Conservation (phyloP, 2,888 invertebrate genomes). For the Ommatoiulus sabulosus region DNA sequence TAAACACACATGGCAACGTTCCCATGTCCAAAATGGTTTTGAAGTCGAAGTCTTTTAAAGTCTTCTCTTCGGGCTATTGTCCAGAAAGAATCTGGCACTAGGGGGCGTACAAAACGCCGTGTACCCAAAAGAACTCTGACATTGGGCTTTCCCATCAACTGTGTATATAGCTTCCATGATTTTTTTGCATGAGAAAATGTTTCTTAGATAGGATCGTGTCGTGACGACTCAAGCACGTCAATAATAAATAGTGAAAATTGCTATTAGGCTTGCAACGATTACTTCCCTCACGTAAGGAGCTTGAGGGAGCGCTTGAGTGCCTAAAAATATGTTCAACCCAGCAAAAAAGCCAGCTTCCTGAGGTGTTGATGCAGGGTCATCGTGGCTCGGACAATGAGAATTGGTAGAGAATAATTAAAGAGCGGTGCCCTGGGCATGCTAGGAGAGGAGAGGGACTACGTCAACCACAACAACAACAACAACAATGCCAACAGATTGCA, state of each 20-base stretch:
- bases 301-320: constrained; percentile 42
- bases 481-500: constrained; percentile 47
- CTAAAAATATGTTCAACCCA: neutral
- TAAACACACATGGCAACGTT: constrained; percentile 29
- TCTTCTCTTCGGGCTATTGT: neutral
- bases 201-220: constrained; percentile 47
- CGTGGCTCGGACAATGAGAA: constrained; percentile 29
- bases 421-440: constrained; percentile 30
- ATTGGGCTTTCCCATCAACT: neutral
- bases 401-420: constrained; percentile 42
- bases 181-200: constrained; percentile 33
- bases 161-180: neutral
- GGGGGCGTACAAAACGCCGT: constrained; percentile 9
- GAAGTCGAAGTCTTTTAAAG: neutral
- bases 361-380: constrained; percentile 29
- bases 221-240: constrained; percentile 49
- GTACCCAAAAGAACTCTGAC: constrained; percentile 9
- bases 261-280: constrained; percentile 37
- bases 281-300: constrained; percentile 44
- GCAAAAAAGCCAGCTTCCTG: constrained; percentile 35
- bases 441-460: neutral
- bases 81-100: neutral
- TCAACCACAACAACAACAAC: constrained; percentile 20
- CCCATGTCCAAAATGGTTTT: constrained; percentile 11
- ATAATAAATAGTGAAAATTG: constrained; percentile 51